These are phyloP conservation scores for Myiotriccus ornatus DNA, from an alignment of 2,797 vertebrate genomes.

Conservation along the genomic window DNA sequence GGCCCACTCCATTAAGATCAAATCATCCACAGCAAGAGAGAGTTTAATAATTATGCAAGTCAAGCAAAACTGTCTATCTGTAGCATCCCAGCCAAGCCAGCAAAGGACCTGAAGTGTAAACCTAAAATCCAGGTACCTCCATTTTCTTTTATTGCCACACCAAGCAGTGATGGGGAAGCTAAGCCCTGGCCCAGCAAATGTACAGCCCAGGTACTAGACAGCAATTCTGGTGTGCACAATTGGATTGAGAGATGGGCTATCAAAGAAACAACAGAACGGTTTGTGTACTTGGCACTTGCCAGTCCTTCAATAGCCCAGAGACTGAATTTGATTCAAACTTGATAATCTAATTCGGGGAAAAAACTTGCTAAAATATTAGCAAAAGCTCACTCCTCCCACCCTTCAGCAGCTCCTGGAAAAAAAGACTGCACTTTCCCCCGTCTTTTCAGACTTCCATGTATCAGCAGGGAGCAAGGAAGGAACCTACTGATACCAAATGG, in stretches of 20 bases:
- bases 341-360: neutral
- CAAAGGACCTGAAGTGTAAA: neutral
- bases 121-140: neutral
- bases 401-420: neutral
- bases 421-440: neutral
- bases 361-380: neutral
- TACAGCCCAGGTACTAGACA: neutral
- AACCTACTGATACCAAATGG: neutral
- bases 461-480: neutral
- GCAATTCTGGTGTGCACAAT: neutral
- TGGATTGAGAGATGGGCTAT: neutral
- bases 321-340: neutral
- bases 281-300: neutral
- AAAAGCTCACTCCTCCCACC: neutral
- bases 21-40: neutral
- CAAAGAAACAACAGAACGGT: neutral
- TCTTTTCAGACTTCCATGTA: neutral
- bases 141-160: neutral
- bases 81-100: neutral
- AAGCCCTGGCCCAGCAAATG: neutral
- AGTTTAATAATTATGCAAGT: neutral
- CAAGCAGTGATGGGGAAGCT: neutral
- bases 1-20: neutral
- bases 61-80: neutral
- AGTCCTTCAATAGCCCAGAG: neutral